Evolutionary conservation across 2,797 vertebrate species (phyloP).

Genomic region (Mareca strepera): DNA sequence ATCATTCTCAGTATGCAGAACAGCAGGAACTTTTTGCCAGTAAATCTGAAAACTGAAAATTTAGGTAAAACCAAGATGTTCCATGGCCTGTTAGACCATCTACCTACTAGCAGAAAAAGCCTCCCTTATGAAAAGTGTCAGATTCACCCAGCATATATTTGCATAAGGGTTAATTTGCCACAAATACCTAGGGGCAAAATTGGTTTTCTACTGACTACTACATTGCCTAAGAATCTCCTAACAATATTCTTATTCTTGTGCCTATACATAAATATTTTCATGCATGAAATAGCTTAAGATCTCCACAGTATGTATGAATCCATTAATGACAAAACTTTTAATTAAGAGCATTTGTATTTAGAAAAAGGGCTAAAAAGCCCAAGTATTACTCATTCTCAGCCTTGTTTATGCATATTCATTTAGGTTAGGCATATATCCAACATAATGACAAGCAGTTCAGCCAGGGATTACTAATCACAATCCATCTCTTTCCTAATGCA

Average conservation of each 20-base stretch:
- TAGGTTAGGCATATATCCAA: not conserved
- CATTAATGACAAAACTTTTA: not conserved
- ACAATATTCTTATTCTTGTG: not conserved
- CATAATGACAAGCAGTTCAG: not conserved
- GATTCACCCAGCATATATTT: not conserved
- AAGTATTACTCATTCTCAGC: not conserved
- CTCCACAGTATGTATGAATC: accelerated
- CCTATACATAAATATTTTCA: not conserved
- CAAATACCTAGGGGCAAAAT: not conserved
- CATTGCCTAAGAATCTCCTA: not conserved
- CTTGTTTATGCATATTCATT: not conserved
- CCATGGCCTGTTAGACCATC: not conserved
- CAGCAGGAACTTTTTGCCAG: not conserved
- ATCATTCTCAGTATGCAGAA: not conserved
- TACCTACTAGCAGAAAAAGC: not conserved
- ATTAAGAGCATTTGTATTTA: not conserved
- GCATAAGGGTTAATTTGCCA: not conserved
- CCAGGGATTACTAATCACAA: not conserved
- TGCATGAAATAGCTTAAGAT: not conserved
- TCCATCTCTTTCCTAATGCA: not conserved
- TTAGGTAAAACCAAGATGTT: not conserved
- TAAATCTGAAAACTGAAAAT: not conserved
- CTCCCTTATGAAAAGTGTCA: not conserved
- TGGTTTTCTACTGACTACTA: not conserved
- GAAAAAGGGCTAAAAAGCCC: not conserved